Conservation (phyloP, 2,888 invertebrate genomes). For the Calameuta idolon region DNA sequence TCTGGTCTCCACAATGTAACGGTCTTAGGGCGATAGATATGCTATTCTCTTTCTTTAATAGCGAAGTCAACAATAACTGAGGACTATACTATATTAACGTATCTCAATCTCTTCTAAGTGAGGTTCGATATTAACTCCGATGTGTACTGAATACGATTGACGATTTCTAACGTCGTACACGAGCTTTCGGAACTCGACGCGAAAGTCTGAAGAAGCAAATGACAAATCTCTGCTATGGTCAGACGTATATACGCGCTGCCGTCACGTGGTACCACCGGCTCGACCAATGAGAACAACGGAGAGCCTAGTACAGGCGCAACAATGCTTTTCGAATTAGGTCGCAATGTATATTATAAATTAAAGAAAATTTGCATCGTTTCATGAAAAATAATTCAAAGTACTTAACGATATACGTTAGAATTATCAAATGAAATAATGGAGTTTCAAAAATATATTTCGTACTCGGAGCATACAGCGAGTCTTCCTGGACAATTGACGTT, state of each 20-base stretch:
- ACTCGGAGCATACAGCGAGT: not conserved
- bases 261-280: conserved; percentile 29
- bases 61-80: not conserved
- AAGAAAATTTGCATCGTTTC: not conserved
- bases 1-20: not conserved
- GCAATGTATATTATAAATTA: not conserved
- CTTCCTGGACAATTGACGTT: not conserved
- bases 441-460: not conserved
- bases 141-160: not conserved
- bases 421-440: not conserved
- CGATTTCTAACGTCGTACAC: not conserved
- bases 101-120: not conserved
- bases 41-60: not conserved
- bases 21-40: not conserved
- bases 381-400: not conserved
- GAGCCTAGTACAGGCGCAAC: not conserved
- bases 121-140: not conserved
- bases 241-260: conserved; percentile 39
- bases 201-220: conserved; percentile 45
- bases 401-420: not conserved
- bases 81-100: not conserved
- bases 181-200: conserved; percentile 28
- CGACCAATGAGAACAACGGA: conserved; percentile 13
- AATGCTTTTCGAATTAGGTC: not conserved
- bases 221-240: conserved; percentile 36